Evolutionary conservation across 2,888 invertebrate genomes (phyloP).

Genomic region (Chaitophorus viminalis): DNA sequence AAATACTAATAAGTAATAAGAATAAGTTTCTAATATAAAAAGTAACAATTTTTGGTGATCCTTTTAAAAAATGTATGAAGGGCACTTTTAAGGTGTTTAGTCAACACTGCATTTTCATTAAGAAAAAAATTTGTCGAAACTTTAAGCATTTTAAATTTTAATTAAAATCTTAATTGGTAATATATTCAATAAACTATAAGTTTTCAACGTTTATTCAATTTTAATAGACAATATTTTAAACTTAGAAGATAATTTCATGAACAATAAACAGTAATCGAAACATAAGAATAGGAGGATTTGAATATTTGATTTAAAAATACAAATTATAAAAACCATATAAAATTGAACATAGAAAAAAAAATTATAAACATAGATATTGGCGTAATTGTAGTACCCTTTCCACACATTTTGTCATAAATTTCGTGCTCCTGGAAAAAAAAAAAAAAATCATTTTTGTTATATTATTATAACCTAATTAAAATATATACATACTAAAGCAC

Average conservation of each 20-base stretch:
- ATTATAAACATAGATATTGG: constrained; percentile 13
- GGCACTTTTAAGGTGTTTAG: too few relatives aligned
- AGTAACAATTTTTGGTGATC: too few relatives aligned
- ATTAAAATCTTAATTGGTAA: not conserved
- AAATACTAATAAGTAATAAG: too few relatives aligned
- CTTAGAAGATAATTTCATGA: constrained; percentile 1
- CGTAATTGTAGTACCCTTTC: constrained; percentile 36
- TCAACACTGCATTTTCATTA: too few relatives aligned
- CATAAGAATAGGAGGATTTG: not conserved
- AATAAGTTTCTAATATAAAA: too few relatives aligned
- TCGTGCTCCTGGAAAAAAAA: constrained; percentile 39
- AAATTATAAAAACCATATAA: constrained; percentile 63
- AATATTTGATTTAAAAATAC: constrained; percentile 23
- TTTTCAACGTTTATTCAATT: constrained; percentile 35
- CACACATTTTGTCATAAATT: constrained; percentile 62
- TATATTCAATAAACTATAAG: constrained; percentile 4
- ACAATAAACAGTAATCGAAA: constrained; percentile 20
- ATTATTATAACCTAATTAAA: not conserved
- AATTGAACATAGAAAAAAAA: constrained; percentile 51
- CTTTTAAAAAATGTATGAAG: too few relatives aligned
- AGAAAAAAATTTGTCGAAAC: too few relatives aligned
- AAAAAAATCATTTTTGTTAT: not conserved
- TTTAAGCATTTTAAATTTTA: not conserved
- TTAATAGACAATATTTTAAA: constrained; percentile 30
- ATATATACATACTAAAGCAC: not conserved